Base-by-base conservation (phyloP, 2,797 vertebrate species). In the Champsocephalus esox region DNA sequence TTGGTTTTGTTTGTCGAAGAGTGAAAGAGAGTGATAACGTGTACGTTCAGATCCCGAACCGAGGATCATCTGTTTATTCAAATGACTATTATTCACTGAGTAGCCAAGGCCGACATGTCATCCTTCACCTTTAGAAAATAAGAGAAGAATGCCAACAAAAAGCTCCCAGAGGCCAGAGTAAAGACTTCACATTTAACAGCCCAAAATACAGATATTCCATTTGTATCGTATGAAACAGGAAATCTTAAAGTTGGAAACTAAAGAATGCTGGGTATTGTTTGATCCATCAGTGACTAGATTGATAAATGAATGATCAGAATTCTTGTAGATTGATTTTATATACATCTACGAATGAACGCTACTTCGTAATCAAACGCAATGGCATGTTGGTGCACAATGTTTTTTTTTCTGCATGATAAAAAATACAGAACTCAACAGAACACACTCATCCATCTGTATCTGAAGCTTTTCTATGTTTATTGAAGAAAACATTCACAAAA, bases 21-120 rank as follows among this genome's bases (percentile, higher is more conserved):
- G 41, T 28, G 54, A 9, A 11, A 34, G 46, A 50, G 32, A 7
- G 14, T 41, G 44, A 48, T 55, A 17, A 48, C 60, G 70, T 49
- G 28, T 10, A 4, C 50, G 55, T 54, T 68, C 19, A 34, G 13
- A 46, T 44, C 9, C 12, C 3, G 12, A 57, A 58, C 46, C 7
- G 8, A 65, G 46, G n/a, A 9, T 46, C 12, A 38, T 24, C 41
- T 24, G 3, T 17, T 49, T 52, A 59, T 70, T 69, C 72, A 32
- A 7, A n/a, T 4, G 0, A 41, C 28, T n/a, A 14, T 41, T 48
- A 38, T 38, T 38, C 32, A 60, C 49, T 28, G 11, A 64, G 24
- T 24, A 38, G 51, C 9, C 7, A 57, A 34, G 63, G 41, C 12
- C 28, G n/a, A 45, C 32, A 21, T 10, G 21, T 13, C 60, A 17